Conservation (phyloP, 2,888 invertebrate species). For the Dolichopus griseipennis region DNA sequence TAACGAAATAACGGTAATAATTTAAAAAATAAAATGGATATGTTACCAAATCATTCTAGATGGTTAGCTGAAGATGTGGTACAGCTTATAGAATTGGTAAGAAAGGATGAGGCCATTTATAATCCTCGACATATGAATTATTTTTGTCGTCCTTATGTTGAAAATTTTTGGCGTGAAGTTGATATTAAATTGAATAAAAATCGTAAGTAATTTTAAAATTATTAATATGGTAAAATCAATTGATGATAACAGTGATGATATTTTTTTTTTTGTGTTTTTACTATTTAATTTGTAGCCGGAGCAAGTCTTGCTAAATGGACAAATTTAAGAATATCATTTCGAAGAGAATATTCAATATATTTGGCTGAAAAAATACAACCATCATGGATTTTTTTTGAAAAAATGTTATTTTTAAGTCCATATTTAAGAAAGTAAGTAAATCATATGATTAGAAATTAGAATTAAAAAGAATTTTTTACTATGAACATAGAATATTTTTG, state of each 20-base stretch:
- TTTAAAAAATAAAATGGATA: not conserved
- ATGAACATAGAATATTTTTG: too few relatives aligned
- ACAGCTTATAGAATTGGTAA: slow-evolving; percentile 37
- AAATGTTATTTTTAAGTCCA: slow-evolving; percentile 40
- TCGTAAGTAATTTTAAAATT: slow-evolving; percentile 26
- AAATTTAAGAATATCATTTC: slow-evolving; percentile 37
- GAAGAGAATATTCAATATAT: slow-evolving; percentile 39
- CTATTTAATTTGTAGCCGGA: slow-evolving; percentile 28
- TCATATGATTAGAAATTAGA: too few relatives aligned
- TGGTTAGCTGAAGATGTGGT: slow-evolving; percentile 16
- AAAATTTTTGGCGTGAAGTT: slow-evolving; percentile 41
- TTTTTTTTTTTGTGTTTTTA: slow-evolving; percentile 2
- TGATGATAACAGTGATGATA: not conserved
- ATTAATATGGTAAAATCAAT: not conserved
- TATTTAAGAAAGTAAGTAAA: slow-evolving; percentile 35
- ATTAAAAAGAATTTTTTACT: too few relatives aligned
- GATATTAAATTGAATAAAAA: slow-evolving; percentile 37
- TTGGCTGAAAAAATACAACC: slow-evolving; percentile 37
- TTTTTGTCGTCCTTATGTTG: slow-evolving; percentile 40
- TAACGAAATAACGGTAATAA: not conserved
- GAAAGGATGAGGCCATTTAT: slow-evolving; percentile 39
- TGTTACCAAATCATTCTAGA: slow-evolving; percentile 9
- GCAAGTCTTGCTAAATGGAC: slow-evolving; percentile 41
- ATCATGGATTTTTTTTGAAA: slow-evolving; percentile 40
- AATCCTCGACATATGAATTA: slow-evolving; percentile 41